Percentiles rank a stretch among this genome's conserved stretches.
Conservation (phyloP, 2,888 invertebrate species). For the Eupelmus urozonus region DNA sequence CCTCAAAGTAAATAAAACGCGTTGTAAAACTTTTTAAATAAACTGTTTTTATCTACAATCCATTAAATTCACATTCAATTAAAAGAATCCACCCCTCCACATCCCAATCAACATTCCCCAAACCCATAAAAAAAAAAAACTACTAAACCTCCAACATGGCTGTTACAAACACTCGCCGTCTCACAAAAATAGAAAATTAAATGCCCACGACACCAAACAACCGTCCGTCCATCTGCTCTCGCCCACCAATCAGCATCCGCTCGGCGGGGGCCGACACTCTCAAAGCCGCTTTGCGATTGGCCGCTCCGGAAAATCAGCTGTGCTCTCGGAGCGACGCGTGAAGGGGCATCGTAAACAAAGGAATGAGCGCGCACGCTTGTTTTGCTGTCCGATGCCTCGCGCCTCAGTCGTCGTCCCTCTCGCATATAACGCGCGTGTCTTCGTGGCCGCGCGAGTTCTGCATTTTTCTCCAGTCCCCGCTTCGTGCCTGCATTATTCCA, state of each 20-base stretch:
- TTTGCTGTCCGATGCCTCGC: constrained; percentile 1
- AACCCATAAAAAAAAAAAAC: no score
- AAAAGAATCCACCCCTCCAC: no score
- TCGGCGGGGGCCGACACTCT: no score
- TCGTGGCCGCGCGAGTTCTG: neutral
- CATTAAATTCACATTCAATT: neutral
- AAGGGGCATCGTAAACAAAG: constrained; percentile 54
- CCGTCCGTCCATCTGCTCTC: no score
- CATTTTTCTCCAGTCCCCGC: neutral
- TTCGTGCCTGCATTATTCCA: no score
- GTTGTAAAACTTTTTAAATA: constrained; percentile 31
- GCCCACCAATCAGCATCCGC: no score
- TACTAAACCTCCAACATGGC: no score
- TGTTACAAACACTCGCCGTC: no score
- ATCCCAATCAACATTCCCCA: no score
- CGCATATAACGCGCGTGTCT: neutral
- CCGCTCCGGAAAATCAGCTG: constrained; percentile 52
- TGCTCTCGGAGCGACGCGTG: neutral
- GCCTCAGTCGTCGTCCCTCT: neutral
- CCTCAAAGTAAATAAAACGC: neutral
- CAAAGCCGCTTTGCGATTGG: constrained; percentile 26
- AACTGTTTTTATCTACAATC: constrained; percentile 26
- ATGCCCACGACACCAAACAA: no score
- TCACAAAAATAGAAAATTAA: no score
- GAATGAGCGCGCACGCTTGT: constrained; percentile 10